Evolutionary conservation across 2,888 invertebrate species (phyloP), one percentile per base, ranked within the genome.

Genomic region (Dascillus cervinus): DNA sequence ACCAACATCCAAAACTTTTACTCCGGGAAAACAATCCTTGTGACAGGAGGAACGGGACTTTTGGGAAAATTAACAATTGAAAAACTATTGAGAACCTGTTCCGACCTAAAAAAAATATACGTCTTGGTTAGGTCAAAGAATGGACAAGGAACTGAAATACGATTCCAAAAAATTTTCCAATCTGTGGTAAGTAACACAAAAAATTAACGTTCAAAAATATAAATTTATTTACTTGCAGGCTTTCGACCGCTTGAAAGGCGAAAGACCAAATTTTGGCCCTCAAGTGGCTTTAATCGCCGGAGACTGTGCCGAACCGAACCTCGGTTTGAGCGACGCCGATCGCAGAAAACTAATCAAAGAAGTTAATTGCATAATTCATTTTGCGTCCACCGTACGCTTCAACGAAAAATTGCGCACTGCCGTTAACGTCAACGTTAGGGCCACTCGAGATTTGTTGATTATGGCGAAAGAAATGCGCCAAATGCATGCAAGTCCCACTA

Each of bases 341-440:
- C 71, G 71, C 42, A 53, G 62, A 22, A 49, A 56, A 10, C 46
- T 75, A 11, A 55, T 59, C 13, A 61, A 70, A n/a, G 70, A 79
- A 44, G 76, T 82, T 17, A 64, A 70, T 28, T 65, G 81, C 26
- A 75, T 86, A 6, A 76, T 86, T 56, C 84, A 86, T 56, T 77
- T 77, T 24, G 85, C 85, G 2, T 85, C 84, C 1, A 83, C 83
- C 1, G 78, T 85, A 11, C 70, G 75, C 41, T 87, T 87, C 54
- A 80, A 84, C 53, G 84, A 85, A 53, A 72, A 72, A 25, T 60
- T 87, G 8, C 71, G 72, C 59, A 56, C 68, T n/a, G 79, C 84
- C 0, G 67, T 77, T 12, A 68, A 73, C 34, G 78, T 83, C 60
- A 86, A 86, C 60, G 74, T 83, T 4, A 62, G 73, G 17, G 78